Conservation (phyloP, 2,113 vertebrate species). For the Lathamus discolor region DNA sequence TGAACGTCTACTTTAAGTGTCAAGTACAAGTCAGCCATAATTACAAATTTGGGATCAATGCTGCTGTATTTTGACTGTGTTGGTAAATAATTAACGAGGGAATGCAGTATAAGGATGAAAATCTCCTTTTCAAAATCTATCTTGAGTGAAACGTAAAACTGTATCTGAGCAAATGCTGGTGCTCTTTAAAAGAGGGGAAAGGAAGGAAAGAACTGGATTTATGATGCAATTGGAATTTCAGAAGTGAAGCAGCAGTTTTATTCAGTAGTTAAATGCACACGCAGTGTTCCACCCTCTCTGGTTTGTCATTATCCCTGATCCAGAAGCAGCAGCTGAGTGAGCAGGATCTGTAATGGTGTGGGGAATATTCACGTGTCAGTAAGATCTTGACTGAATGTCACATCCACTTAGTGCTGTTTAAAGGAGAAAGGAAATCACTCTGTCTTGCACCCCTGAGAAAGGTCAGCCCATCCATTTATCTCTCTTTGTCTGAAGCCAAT, state of each 20-base stretch:
- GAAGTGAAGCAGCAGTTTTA: not conserved
- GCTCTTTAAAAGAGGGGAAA: not conserved
- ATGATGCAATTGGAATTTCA: not conserved
- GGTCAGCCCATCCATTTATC: not conserved
- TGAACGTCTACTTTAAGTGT: not conserved
- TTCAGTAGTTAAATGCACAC: not conserved
- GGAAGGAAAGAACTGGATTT: not conserved
- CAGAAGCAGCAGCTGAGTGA: not conserved
- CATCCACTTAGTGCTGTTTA: not conserved
- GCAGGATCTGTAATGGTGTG: not conserved
- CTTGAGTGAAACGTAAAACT: not conserved
- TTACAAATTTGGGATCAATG: not conserved
- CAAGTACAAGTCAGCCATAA: not conserved
- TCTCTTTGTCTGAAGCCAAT: not conserved
- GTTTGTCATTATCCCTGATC: not conserved
- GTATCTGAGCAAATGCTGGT: fast-evolving
- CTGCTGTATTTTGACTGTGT: not conserved
- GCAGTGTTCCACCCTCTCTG: not conserved
- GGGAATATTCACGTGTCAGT: not conserved
- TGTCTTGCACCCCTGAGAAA: not conserved
- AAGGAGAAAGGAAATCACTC: not conserved
- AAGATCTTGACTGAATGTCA: not conserved
- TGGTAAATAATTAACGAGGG: not conserved
- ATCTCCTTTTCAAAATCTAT: not conserved
- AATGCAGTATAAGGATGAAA: not conserved